Evolutionary conservation across 1,140 invertebrate genomes (phyloP).

Genomic region (Idris sp.): DNA sequence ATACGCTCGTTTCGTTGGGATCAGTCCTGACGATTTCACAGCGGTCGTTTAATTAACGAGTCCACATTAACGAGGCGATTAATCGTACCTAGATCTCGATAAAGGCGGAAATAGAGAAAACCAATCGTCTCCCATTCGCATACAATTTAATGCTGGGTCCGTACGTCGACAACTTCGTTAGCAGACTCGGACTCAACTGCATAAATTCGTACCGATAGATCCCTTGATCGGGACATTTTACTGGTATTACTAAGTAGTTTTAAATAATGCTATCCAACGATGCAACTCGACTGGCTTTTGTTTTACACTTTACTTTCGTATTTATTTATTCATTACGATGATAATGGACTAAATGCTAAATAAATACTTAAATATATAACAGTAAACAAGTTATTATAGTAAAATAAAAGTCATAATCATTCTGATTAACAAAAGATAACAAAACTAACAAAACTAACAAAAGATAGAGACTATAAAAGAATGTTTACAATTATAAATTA

Average conservation of each 20-base stretch:
- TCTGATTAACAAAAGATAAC: too few relatives aligned
- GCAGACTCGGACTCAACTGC: conserved; percentile 37
- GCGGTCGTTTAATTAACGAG: conserved; percentile 63
- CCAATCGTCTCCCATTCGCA: conserved; percentile 43
- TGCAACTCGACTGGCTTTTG: conserved; percentile 13
- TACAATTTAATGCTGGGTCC: conserved; percentile 52
- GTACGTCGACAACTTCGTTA: conserved; percentile 62
- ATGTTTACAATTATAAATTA: too few relatives aligned
- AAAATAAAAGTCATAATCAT: too few relatives aligned
- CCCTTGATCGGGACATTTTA: conserved; percentile 26
- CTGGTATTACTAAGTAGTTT: conserved; percentile 14
- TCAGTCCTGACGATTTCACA: conserved; percentile 43
- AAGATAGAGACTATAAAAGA: too few relatives aligned
- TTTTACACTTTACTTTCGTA: background rate
- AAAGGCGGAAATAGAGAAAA: conserved; percentile 64
- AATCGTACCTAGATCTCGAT: conserved; percentile 62
- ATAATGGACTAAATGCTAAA: too few relatives aligned
- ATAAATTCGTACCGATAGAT: conserved; percentile 54
- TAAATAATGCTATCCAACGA: conserved; percentile 38
- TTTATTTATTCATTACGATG: conserved; percentile 13
- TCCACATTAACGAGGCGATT: conserved; percentile 64
- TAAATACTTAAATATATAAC: too few relatives aligned
- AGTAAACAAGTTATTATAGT: too few relatives aligned
- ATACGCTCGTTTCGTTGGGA: conserved; percentile 57
- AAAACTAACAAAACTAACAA: too few relatives aligned